These are phyloP conservation scores for Eunapius fragilis DNA, from an alignment of 37 sponge, comb jelly and placozoan species.

Conservation along the genomic window DNA sequence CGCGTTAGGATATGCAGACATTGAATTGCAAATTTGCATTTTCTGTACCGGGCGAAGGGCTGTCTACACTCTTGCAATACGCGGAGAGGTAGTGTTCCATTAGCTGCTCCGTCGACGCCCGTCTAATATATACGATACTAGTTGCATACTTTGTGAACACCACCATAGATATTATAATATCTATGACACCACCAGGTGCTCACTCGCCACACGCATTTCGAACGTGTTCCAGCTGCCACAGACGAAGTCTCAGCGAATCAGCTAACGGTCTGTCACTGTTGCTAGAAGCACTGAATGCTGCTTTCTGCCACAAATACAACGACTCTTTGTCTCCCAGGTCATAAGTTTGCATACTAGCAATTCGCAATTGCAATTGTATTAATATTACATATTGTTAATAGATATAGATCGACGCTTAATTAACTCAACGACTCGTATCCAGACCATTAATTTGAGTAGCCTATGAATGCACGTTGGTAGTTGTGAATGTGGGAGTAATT, in stretches of 20 bases:
- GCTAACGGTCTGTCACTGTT: slow-evolving; percentile 6
- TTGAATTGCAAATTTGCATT: too few species aligned
- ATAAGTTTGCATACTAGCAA: too few species aligned
- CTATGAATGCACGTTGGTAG: too few species aligned
- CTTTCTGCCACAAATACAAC: slow-evolving; percentile 66
- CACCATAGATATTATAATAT: too few species aligned
- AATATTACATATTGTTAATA: too few species aligned
- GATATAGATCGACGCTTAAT: too few species aligned
- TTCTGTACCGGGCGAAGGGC: too few species aligned
- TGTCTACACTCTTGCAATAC: slow-evolving; percentile 25
- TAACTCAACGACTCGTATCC: too few species aligned
- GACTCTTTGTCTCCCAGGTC: background rate
- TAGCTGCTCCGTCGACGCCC: background rate
- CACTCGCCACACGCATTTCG: background rate
- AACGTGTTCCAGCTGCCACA: slow-evolving; percentile 25
- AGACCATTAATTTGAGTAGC: too few species aligned
- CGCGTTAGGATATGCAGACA: background rate
- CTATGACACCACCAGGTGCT: background rate
- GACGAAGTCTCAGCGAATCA: slow-evolving; percentile 57
- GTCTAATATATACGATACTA: background rate
- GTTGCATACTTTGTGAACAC: background rate
- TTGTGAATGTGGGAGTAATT: too few species aligned
- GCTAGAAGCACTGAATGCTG: slow-evolving; percentile 26
- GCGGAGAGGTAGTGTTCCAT: slow-evolving; percentile 7
- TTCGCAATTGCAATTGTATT: too few species aligned